Conservation (phyloP, 2,888 invertebrate species). For the Hoplodrina ambigua region DNA sequence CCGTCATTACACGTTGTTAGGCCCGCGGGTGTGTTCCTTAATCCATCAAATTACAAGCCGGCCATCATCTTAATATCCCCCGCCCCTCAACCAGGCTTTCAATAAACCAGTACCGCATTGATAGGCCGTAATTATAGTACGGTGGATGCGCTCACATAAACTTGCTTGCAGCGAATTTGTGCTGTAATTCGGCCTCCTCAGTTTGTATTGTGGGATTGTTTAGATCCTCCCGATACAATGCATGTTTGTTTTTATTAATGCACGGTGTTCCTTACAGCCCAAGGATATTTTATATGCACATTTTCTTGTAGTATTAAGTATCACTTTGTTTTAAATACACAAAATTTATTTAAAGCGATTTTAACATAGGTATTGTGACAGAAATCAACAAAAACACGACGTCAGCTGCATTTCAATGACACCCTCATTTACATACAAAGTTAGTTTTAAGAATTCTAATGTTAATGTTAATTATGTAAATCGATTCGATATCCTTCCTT, state of each 20-base stretch:
- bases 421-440: slow-evolving; percentile 86
- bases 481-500: slow-evolving; percentile 82
- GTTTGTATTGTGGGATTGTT: slow-evolving; percentile 82
- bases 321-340: slow-evolving; percentile 46
- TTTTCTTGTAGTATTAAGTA: slow-evolving; percentile 53
- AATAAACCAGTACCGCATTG: slow-evolving; percentile 89
- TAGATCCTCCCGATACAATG: slow-evolving; percentile 69
- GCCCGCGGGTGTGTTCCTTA: slow-evolving; percentile 86
- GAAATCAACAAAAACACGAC: slow-evolving; percentile 67
- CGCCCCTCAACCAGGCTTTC: slow-evolving; percentile 87
- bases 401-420: slow-evolving; percentile 79
- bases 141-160: slow-evolving; percentile 73
- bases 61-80: slow-evolving; percentile 88
- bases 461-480: slow-evolving; percentile 84
- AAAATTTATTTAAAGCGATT: slow-evolving; percentile 40
- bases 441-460: slow-evolving; percentile 76
- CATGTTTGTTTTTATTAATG: slow-evolving; percentile 71
- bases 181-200: slow-evolving; percentile 75
- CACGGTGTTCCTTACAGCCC: slow-evolving; percentile 51
- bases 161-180: slow-evolving; percentile 82
- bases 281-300: slow-evolving; percentile 57
- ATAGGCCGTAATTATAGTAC: slow-evolving; percentile 88
- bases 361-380: slow-evolving; percentile 51
- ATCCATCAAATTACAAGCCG: slow-evolving; percentile 89
- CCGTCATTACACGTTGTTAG: slow-evolving; percentile 83